These are phyloP conservation scores for Neomonachus schauinslandi DNA, from an alignment of 2,113 vertebrate species.

Conservation along the genomic window DNA sequence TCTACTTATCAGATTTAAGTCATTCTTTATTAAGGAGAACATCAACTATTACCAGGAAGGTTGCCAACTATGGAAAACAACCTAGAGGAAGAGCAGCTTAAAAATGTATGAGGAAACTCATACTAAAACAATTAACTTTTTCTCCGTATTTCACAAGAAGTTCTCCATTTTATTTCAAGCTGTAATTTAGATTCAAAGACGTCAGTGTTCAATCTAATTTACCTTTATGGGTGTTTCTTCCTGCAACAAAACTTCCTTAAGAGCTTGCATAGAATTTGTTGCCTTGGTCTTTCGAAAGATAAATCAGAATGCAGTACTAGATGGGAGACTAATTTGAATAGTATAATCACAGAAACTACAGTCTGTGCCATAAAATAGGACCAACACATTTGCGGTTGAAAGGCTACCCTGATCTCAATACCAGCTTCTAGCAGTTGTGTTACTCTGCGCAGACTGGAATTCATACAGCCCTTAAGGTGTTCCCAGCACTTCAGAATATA, in stretches of 20 bases:
- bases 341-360: slow-evolving; percentile 3
- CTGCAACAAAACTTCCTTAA: slow-evolving; percentile 38
- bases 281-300: slow-evolving; percentile 18
- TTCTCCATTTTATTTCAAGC: slow-evolving; percentile 58
- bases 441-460: not conserved
- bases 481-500: not conserved
- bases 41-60: not conserved
- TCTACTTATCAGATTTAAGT: slow-evolving; percentile 42
- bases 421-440: not conserved
- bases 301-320: not conserved
- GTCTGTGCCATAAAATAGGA: not conserved
- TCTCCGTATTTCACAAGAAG: not conserved
- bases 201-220: not conserved
- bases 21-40: slow-evolving; percentile 16
- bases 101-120: not conserved
- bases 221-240: not conserved
- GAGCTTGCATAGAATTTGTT: not conserved
- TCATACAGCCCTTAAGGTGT: not conserved
- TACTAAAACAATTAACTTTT: not conserved
- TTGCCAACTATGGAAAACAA: not conserved
- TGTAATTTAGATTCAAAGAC: not conserved
- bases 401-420: not conserved
- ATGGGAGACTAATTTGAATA: not conserved
- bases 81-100: not conserved
- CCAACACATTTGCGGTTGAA: not conserved